Conservation (phyloP, 2,888 invertebrate genomes). For the Eupithecia inturbata region DNA sequence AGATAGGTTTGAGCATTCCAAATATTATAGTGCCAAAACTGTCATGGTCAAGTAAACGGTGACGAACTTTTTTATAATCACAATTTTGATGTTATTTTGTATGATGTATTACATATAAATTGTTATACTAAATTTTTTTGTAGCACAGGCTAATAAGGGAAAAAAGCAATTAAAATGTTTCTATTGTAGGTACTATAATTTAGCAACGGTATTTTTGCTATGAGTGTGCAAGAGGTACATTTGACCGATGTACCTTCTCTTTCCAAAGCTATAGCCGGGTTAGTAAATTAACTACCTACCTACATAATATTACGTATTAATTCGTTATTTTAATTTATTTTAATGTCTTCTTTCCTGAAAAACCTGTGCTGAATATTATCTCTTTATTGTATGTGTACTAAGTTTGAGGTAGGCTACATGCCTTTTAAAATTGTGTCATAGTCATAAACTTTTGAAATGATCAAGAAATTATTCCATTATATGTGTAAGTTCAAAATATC, state of each 20-base stretch:
- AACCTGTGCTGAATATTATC: constrained; percentile 22
- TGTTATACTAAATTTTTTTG: constrained; percentile 2
- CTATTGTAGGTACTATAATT: not conserved
- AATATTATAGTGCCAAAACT: constrained; percentile 80
- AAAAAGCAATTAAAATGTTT: not conserved
- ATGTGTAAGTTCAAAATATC: constrained; percentile 62
- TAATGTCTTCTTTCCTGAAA: constrained; percentile 9
- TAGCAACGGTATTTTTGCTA: not conserved
- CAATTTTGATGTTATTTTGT: constrained; percentile 64
- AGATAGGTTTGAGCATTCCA: constrained; percentile 79
- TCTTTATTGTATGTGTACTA: constrained; percentile 54
- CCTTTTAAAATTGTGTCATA: constrained; percentile 49
- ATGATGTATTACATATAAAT: constrained; percentile 46
- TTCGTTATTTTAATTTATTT: not conserved
- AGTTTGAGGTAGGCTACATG: constrained; percentile 56
- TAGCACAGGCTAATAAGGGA: not conserved
- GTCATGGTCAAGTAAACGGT: constrained; percentile 30
- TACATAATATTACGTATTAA: not conserved
- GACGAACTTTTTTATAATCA: constrained; percentile 67
- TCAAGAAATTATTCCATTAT: constrained; percentile 60
- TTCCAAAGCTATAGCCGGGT: not conserved
- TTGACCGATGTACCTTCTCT: not conserved
- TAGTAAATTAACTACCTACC: not conserved
- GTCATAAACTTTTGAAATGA: constrained; percentile 61
- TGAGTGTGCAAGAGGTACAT: not conserved